These are phyloP conservation scores for Pseudachorutes palmiensis DNA, from an alignment of 1,140 invertebrate genomes.

Conservation along the genomic window DNA sequence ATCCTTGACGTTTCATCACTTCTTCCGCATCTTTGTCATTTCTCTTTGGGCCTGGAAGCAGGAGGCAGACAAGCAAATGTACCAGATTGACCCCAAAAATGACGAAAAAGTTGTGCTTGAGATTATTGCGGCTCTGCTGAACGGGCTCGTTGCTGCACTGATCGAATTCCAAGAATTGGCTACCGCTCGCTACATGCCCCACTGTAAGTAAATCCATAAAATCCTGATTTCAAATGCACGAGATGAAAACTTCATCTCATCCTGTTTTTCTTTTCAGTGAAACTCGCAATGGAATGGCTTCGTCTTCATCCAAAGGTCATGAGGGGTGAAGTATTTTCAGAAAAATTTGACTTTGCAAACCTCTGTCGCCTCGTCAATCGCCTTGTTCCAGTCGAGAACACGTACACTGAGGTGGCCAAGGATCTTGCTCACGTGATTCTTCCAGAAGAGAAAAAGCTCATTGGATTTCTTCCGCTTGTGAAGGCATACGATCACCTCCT, in stretches of 20 bases:
- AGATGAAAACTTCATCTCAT: too few species aligned
- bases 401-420: conserved; percentile 10
- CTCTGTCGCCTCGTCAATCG: conserved; percentile 30
- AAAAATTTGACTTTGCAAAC: conserved; percentile 20
- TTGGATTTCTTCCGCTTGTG: conserved; percentile 32
- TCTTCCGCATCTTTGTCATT: conserved; percentile 29
- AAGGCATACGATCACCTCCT: conserved; percentile 26
- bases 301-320: conserved; percentile 21
- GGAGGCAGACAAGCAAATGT: conserved; percentile 19
- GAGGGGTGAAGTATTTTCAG: conserved; percentile 18
- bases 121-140: background rate
- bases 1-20: conserved; percentile 18
- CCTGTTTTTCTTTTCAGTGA: conserved; percentile 25
- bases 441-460: conserved; percentile 33
- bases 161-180: conserved; percentile 25
- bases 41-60: conserved; percentile 29
- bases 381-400: conserved; percentile 20
- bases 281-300: conserved; percentile 34
- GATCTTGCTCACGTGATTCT: conserved; percentile 29
- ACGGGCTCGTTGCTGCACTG: conserved; percentile 24
- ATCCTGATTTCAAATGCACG: too few species aligned
- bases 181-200: conserved; percentile 24
- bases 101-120: conserved; percentile 16
- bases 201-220: conserved; percentile 26
- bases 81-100: conserved; percentile 8